Percentiles rank a stretch among this genome's conserved stretches.
Conservation (phyloP, 2,113 vertebrate species). For the Ictidomys tridecemlineatus region DNA sequence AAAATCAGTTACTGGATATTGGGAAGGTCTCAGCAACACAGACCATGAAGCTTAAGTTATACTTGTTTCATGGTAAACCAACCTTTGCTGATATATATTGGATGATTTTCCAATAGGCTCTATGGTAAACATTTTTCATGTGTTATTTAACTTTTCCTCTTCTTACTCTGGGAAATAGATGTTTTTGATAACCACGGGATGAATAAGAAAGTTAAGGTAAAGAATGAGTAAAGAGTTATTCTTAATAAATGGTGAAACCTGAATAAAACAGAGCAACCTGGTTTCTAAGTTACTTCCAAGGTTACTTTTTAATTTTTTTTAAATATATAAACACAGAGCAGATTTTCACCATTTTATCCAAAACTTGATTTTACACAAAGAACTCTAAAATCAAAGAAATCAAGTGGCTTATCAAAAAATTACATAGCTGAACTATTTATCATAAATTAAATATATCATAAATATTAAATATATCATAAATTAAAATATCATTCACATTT, state of each 20-base stretch:
- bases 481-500: conserved; percentile 11
- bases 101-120: neutral
- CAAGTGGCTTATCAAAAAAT: neutral
- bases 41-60: neutral
- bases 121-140: neutral
- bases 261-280: neutral
- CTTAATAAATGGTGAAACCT: neutral
- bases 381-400: neutral
- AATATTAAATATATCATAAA: neutral
- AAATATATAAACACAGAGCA: neutral
- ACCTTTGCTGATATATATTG: neutral
- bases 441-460: neutral
- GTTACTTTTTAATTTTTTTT: neutral
- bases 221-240: neutral
- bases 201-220: neutral
- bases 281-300: neutral
- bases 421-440: neutral
- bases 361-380: neutral
- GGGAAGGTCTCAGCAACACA: neutral
- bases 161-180: neutral
- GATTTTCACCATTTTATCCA: neutral
- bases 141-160: neutral
- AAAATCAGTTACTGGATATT: neutral
- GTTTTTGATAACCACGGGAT: neutral
- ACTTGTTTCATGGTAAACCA: neutral